Evolutionary conservation across 1,140 invertebrate genomes (phyloP), one percentile per base, ranked within the genome.

Genomic region (Zophobas atratus): DNA sequence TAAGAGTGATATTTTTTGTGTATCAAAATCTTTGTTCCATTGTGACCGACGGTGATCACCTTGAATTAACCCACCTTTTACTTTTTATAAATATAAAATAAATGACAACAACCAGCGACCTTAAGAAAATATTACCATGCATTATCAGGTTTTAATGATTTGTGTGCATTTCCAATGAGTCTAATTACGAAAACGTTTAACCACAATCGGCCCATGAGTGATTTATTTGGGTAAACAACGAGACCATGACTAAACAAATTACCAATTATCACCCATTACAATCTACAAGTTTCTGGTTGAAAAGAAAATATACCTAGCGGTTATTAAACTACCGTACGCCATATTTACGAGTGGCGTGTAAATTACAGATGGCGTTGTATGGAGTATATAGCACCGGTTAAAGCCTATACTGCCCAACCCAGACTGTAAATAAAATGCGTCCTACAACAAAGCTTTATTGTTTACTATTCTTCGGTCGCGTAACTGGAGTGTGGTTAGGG

Each of bases 71-170:
- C 6, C n/a, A 20, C 71, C 71, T 73, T 55, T 73, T 73, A 73
- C 71, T 73, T 73, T 73, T 56, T 56, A 73, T 32, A 2, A 72
- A 72, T 43, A 34, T 73, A 39, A 73, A 73, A 34, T 73, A 73
- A 73, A 73, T 73, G 71, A 73, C 71, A 73, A 73, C 55, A 55
- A 67, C 43, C 38, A 6, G 39, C 43, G 60, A 67, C 60, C 60
- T 67, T 67, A 67, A 39, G 32, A 46, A 67, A 41, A 36, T 67
- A 43, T 67, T 67, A 67, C 38, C 39, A 20, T 67, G 60, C 41
- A 46, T 67, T 67, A 67, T 67, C 38, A 20, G 1, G 56, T 60
- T 60, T 60, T 60, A 60, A 60, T 39, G 56, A 43, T 67, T 67
- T 67, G 60, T 67, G 20, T 67, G 20, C 39, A n/a, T 43, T 67